A percentile compares a stretch with the other conserved stretches of the same genome.
These are phyloP conservation scores for Plebejus melissa DNA, from an alignment of 2,888 invertebrate species.

Conservation along the genomic window DNA sequence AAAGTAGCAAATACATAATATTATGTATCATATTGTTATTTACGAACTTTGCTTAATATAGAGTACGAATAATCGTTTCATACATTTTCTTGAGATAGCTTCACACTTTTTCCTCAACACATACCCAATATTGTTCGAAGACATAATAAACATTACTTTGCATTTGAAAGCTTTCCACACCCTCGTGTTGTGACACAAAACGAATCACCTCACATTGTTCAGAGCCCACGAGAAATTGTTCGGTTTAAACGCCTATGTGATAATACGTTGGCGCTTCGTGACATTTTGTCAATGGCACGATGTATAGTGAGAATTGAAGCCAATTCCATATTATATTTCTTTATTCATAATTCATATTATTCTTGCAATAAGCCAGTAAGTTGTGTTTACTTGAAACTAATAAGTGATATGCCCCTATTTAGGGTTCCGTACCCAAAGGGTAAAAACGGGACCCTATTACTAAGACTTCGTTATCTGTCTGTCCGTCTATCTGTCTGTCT, in stretches of 20 bases:
- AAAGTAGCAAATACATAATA: too few species aligned
- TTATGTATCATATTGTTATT: too few species aligned
- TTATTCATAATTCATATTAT: background rate
- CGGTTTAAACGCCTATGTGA: slow-evolving; percentile 1
- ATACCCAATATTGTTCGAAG: background rate
- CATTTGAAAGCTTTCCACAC: slow-evolving; percentile 1
- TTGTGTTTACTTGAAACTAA: background rate
- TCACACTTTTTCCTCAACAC: background rate
- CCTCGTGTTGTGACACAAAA: background rate
- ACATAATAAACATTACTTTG: slow-evolving; percentile 5
- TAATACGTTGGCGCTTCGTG: background rate
- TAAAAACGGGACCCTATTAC: too few species aligned
- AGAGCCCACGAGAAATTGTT: slow-evolving; percentile 1
- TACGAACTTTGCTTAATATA: too few species aligned
- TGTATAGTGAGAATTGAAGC: background rate
- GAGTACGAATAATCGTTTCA: background rate
- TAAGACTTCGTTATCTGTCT: too few species aligned
- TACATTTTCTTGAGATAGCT: background rate
- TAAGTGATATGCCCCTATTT: background rate
- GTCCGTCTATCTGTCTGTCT: too few species aligned
- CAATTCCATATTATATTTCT: background rate
- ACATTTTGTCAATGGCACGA: background rate
- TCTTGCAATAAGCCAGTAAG: too few species aligned
- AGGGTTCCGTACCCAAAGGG: too few species aligned
- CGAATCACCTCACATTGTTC: slow-evolving; percentile 14